Conservation (phyloP, 53 echinoderm and acorn worm species). For the Antedon mediterranea region DNA sequence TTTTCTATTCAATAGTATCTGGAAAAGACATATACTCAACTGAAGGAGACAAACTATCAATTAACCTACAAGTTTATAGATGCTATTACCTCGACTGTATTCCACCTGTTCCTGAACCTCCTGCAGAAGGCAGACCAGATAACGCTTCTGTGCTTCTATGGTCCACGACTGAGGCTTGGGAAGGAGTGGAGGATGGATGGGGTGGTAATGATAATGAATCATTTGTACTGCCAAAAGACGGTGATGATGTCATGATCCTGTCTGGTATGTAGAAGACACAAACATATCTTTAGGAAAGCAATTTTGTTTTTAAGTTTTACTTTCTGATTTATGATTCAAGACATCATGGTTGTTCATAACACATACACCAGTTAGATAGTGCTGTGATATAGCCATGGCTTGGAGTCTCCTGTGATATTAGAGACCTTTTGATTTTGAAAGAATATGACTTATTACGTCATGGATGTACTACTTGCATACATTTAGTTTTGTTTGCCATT, state of each 20-base stretch:
- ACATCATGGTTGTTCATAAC: too few species aligned
- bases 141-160: slow-evolving; percentile 23
- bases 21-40: slow-evolving; percentile 35
- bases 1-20: slow-evolving; percentile 35
- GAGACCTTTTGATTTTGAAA: too few species aligned
- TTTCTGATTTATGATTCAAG: too few species aligned
- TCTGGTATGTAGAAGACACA: too few species aligned
- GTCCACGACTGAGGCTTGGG: slow-evolving; percentile 63
- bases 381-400: too few species aligned
- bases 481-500: too few species aligned
- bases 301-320: too few species aligned
- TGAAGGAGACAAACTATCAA: neutral
- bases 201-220: slow-evolving; percentile 42
- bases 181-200: slow-evolving; percentile 51
- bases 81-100: slow-evolving; percentile 74
- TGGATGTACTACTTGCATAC: too few species aligned
- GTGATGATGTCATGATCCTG: slow-evolving; percentile 54
- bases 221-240: slow-evolving; percentile 37
- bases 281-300: too few species aligned
- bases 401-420: too few species aligned
- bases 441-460: too few species aligned
- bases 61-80: slow-evolving; percentile 65
- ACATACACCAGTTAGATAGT: too few species aligned
- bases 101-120: slow-evolving; percentile 38
- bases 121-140: slow-evolving; percentile 45